phyloP scores from a whole-genome alignment of 2,113 vertebrate species.

The Regulus satrapa region DNA sequence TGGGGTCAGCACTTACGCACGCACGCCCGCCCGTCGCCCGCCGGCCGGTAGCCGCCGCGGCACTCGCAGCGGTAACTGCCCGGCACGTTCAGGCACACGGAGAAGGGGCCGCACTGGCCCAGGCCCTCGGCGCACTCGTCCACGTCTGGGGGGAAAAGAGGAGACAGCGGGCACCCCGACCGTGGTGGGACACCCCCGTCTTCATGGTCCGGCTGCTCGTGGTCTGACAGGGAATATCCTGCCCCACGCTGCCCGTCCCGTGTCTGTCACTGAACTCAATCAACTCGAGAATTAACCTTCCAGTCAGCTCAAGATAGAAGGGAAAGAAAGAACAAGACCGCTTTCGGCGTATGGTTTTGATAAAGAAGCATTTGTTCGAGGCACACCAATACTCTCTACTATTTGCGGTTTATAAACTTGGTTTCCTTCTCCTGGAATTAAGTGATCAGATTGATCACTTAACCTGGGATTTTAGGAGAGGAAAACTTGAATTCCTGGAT shows the following conservation, averaged over 20 bases:
- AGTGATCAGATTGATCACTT: not conserved
- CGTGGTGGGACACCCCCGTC: not conserved
- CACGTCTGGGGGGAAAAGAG: constrained; percentile 71
- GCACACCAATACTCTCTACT: not conserved
- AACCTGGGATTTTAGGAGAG: not conserved
- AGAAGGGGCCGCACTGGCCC: constrained; percentile 76
- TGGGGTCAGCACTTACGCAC: constrained; percentile 71
- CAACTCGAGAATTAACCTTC: constrained; percentile 65
- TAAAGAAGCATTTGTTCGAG: not conserved
- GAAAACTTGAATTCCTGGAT: not conserved
- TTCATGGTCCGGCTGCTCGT: not conserved
- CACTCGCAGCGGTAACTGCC: constrained; percentile 87
- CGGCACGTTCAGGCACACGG: constrained; percentile 77
- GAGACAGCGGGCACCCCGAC: not conserved
- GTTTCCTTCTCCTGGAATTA: not conserved
- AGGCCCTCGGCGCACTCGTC: constrained; percentile 81
- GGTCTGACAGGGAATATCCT: not conserved
- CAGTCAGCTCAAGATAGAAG: constrained; percentile 37
- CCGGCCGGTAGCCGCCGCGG: constrained; percentile 69
- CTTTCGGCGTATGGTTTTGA: not conserved
- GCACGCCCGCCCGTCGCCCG: constrained; percentile 74
- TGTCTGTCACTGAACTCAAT: constrained; percentile 14
- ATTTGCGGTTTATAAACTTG: not conserved
- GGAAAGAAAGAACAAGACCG: not conserved
- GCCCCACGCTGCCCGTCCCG: not conserved